These are phyloP conservation scores for Grallaria varia DNA, from an alignment of 2,113 vertebrate species.

Conservation along the genomic window DNA sequence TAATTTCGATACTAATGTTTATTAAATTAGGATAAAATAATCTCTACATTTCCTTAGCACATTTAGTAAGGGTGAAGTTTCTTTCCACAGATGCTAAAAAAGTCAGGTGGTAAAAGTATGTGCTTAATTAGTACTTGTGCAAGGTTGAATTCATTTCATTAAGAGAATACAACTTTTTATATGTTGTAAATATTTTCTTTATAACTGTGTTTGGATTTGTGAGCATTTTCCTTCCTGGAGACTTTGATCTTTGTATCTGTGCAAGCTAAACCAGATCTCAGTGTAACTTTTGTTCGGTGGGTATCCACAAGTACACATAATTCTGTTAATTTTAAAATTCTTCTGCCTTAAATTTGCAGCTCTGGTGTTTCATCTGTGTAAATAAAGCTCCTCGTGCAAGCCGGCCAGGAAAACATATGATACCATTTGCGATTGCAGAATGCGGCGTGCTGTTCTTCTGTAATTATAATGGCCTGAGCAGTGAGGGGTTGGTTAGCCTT, in stretches of 20 bases:
- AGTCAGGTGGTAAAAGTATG: neutral
- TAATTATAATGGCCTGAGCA: conserved; percentile 90
- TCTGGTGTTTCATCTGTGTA: conserved; percentile 11
- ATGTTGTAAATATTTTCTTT: neutral
- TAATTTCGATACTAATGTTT: neutral
- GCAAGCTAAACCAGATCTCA: neutral
- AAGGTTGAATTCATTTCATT: neutral
- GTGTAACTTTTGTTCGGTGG: neutral
- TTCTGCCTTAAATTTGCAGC: neutral
- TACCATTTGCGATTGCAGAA: conserved; percentile 91
- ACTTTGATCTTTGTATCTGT: neutral
- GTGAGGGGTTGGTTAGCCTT: conserved; percentile 75
- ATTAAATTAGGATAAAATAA: neutral
- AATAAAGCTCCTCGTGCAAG: conserved; percentile 54
- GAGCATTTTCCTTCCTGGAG: neutral
- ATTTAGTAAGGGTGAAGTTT: neutral
- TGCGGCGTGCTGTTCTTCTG: conserved; percentile 90
- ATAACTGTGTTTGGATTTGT: fast-evolving
- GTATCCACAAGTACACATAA: fast-evolving
- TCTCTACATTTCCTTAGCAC: neutral
- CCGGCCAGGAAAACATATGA: conserved; percentile 93
- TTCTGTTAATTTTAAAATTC: neutral
- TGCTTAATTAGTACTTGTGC: neutral
- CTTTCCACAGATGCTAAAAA: neutral
- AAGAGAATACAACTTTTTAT: neutral